These are phyloP conservation scores for Platycnemis pennipes DNA, from an alignment of 2,888 invertebrate species.

Conservation along the genomic window DNA sequence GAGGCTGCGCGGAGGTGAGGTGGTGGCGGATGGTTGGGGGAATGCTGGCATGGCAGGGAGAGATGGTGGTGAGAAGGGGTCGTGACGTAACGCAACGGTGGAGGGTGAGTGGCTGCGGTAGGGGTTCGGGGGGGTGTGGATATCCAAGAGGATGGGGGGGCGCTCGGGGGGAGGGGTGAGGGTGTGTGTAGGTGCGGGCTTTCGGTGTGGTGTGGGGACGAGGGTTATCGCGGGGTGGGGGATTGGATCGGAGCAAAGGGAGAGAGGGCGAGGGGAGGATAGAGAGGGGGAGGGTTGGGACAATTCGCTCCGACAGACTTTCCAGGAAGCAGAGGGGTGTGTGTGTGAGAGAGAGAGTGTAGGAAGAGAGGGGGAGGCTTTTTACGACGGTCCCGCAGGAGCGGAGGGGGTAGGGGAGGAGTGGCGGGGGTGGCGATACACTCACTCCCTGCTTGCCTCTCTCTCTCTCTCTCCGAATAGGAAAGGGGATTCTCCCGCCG, in stretches of 20 bases:
- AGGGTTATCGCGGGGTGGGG: neutral
- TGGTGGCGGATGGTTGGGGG: neutral
- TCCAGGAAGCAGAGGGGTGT: neutral
- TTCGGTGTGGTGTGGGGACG: neutral
- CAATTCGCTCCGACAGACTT: constrained; percentile 9
- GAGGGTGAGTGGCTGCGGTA: neutral
- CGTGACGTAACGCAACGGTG: neutral
- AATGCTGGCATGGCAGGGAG: constrained; percentile 19
- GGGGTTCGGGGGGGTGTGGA: neutral
- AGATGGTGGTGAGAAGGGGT: neutral
- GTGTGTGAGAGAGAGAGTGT: neutral
- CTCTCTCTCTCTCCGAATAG: neutral
- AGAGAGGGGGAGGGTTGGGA: neutral
- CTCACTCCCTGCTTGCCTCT: neutral
- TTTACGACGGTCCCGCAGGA: constrained; percentile 35
- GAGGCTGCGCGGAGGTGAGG: neutral
- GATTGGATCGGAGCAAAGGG: no score
- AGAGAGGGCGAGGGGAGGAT: neutral
- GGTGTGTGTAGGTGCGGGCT: neutral
- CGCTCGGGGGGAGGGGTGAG: neutral
- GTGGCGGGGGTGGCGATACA: neutral
- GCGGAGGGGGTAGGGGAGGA: neutral
- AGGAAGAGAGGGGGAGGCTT: neutral
- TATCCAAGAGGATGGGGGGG: constrained; percentile 1
- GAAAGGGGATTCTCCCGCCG: constrained; percentile 21